phyloP scores from a whole-genome alignment of 2,797 vertebrate genomes.

The Zenarchopterus dispar region DNA sequence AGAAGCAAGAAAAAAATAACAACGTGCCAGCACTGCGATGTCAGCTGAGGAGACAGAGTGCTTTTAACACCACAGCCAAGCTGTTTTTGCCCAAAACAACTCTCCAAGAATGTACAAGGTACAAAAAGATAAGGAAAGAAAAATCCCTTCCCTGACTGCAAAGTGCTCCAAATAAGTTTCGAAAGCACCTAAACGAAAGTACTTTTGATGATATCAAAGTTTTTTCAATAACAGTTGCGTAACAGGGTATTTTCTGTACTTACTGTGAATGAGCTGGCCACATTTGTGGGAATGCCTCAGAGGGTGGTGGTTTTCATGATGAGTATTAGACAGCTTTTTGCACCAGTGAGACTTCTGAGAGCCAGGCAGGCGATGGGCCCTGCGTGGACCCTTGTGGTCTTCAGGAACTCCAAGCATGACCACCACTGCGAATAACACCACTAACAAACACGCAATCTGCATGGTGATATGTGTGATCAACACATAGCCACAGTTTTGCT shows the following conservation, averaged over 20 bases:
- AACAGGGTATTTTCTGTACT: conserved; percentile 62
- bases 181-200: conserved; percentile 25
- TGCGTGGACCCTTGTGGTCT: conserved; percentile 55
- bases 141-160: conserved; percentile 13
- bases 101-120: conserved; percentile 39
- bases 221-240: neutral
- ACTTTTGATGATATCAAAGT: conserved; percentile 1
- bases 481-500: neutral
- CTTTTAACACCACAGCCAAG: conserved; percentile 57
- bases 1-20: conserved; percentile 42
- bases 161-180: conserved; percentile 17
- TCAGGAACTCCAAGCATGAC: conserved; percentile 70
- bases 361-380: conserved; percentile 30
- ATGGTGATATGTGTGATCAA: conserved; percentile 39
- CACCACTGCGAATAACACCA: conserved; percentile 66
- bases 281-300: conserved; percentile 67
- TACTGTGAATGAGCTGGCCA: conserved; percentile 70
- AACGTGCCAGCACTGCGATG: conserved; percentile 34
- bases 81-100: conserved; percentile 39
- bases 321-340: conserved; percentile 45
- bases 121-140: conserved; percentile 23
- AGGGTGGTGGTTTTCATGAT: conserved; percentile 38
- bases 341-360: conserved; percentile 62
- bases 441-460: conserved; percentile 56
- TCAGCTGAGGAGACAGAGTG: conserved; percentile 36